Percentiles rank a stretch among this genome's conserved stretches.
Evolutionary conservation across 2,113 vertebrate species (phyloP).

Genomic region (Pachycephala philippinensis): DNA sequence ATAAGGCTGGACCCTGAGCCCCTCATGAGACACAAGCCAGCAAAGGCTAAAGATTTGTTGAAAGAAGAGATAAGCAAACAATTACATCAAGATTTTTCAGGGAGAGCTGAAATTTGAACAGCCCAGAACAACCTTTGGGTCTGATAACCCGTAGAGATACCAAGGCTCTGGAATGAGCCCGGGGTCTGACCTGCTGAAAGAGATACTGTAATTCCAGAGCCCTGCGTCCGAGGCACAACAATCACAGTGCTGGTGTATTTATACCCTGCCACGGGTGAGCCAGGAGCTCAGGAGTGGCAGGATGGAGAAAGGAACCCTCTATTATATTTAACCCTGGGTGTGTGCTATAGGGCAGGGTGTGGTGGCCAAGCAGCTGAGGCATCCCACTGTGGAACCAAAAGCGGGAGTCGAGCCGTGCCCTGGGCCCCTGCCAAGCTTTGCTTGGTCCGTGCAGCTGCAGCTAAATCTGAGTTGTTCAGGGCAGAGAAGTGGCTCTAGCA

Average conservation of each 20-base stretch:
- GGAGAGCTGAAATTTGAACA: background rate
- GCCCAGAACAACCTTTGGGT: background rate
- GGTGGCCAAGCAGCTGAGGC: background rate
- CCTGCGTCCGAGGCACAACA: accelerated
- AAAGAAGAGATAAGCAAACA: background rate
- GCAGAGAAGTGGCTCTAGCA: background rate
- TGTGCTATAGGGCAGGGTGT: slow-evolving; percentile 25
- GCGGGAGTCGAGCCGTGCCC: background rate
- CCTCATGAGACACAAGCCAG: background rate
- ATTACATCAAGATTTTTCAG: background rate
- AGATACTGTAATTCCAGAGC: slow-evolving; percentile 8
- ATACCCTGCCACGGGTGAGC: background rate
- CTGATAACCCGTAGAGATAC: background rate
- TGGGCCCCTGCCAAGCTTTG: background rate
- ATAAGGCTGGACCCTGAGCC: background rate
- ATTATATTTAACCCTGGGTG: slow-evolving; percentile 29
- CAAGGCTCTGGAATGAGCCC: background rate
- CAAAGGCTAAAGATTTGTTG: background rate
- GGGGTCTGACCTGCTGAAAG: background rate
- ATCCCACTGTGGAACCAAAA: background rate
- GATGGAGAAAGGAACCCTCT: background rate
- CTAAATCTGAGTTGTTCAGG: background rate
- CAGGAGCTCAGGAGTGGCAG: background rate
- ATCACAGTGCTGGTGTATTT: background rate
- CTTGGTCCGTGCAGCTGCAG: slow-evolving; percentile 23